Conservation (phyloP, 2,797 vertebrate genomes). For the Paedocypris micromegethes region DNA sequence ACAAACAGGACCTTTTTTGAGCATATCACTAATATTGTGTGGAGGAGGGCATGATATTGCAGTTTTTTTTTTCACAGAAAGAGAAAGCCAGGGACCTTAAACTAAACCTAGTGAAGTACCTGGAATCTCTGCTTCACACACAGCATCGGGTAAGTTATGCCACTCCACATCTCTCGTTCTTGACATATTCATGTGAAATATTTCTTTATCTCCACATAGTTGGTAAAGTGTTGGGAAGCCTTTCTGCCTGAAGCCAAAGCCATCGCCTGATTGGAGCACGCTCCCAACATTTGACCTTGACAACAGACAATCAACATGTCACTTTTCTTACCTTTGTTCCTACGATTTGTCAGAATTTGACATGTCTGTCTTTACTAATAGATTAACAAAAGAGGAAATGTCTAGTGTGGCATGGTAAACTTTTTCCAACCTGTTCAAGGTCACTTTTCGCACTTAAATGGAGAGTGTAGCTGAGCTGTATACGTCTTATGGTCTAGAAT, state of each 20-base stretch:
- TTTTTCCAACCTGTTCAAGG: background rate
- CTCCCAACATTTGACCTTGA: constrained; percentile 61
- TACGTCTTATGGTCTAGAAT: background rate
- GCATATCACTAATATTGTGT: no score
- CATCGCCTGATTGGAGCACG: constrained; percentile 76
- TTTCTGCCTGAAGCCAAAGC: constrained; percentile 95
- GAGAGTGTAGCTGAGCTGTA: constrained; percentile 1
- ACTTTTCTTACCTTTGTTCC: constrained; percentile 45
- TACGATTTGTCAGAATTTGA: constrained; percentile 2
- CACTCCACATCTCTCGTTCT: background rate
- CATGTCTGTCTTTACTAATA: background rate
- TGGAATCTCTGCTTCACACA: constrained; percentile 83
- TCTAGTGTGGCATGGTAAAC: background rate
- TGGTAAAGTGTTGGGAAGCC: constrained; percentile 94
- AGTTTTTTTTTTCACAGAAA: constrained; percentile 69
- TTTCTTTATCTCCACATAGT: constrained; percentile 59
- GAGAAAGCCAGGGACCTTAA: constrained; percentile 94
- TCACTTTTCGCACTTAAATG: constrained; percentile 10
- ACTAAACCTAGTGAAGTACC: constrained; percentile 85
- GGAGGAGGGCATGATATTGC: no score
- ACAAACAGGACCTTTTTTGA: background rate
- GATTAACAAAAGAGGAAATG: background rate
- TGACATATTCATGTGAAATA: constrained; percentile 10
- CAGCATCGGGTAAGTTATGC: constrained; percentile 83
- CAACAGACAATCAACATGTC: constrained; percentile 54